Base-by-base conservation (phyloP, 2,888 invertebrate genomes). In the Calliopum simillimum region DNA sequence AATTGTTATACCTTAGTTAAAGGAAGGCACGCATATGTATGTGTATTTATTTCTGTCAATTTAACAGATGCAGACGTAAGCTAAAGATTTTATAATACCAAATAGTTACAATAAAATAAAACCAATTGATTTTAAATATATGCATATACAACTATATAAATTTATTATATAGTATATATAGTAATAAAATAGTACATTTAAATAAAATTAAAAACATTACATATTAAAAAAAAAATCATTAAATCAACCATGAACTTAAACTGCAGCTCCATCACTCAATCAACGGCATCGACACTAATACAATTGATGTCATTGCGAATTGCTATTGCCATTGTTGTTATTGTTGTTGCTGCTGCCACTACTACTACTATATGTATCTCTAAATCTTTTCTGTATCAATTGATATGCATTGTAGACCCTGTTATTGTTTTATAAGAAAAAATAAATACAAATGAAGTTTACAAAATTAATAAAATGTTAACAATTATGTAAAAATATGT, bases 371-470 rank as follows among this genome's bases (percentile, higher is more conserved):
- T 92, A 92, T 41, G 92, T 91, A 82, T 92, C 91, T 75, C 89
- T 87, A 85, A 92, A 91, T 70, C 92, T 88, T 81, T 91, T 91
- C 84, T 92, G 92, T 76, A 92, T 87, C 80, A 91, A 89, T 78
- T 92, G 92, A 69, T 92, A 92, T 5, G 92, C 92, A 81, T 89
- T 91, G 75, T 90, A 87, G 61, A 92, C 89, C 72, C 92, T 90
- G 65, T 55, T 61, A 25, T 51, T 44, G 13, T 55, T 49, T 13
- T 25, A 51, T 21, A 62, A 59, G 51, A 33, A 87, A 23, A 87
- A 85, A 53, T 12, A 47, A 14, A 58, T 58, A 23, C 47, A 16
- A 67, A 14, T 19, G 19, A 49, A 13, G 87, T 86, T 73, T 86
- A 80, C 19, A 70, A 43, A 79, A 62, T 87, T 88, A 47, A 87